Evolutionary conservation across 2,888 invertebrate genomes (phyloP).

Genomic region (Lucinisca nassula): DNA sequence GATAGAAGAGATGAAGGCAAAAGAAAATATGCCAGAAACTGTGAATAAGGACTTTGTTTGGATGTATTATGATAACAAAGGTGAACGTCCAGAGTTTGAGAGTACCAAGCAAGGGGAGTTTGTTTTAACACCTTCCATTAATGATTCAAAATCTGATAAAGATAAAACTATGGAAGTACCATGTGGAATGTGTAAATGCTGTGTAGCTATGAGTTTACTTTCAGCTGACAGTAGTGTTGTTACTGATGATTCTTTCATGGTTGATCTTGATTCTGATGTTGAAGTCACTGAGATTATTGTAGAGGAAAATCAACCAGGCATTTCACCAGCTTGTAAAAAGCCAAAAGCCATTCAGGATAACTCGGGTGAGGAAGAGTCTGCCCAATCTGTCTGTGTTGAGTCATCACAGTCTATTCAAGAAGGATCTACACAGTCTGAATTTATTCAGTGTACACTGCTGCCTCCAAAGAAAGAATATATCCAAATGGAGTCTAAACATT

Average conservation of each 20-base stretch:
- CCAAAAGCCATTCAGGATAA: background rate
- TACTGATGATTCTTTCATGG: background rate
- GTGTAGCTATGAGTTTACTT: constrained; percentile 48
- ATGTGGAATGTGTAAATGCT: constrained; percentile 70
- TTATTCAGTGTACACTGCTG: background rate
- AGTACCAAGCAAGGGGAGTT: background rate
- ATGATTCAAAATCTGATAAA: background rate
- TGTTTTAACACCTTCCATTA: background rate
- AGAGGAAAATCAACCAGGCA: background rate
- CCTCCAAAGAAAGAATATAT: background rate
- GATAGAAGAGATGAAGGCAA: constrained; percentile 37
- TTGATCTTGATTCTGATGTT: background rate
- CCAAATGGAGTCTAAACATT: background rate
- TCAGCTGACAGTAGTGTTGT: background rate
- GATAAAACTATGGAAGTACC: constrained; percentile 10
- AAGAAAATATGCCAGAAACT: background rate
- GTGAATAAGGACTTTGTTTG: constrained; percentile 55
- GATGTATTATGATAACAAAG: constrained; percentile 58
- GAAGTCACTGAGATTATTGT: background rate
- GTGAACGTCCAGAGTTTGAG: background rate
- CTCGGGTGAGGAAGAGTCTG: too few species aligned
- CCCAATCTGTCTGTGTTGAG: too few species aligned
- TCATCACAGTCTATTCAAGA: background rate
- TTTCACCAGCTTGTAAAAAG: background rate
- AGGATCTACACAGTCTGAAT: background rate